These are phyloP conservation scores for Albula goreensis DNA, from an alignment of 2,113 vertebrate genomes.

Conservation along the genomic window DNA sequence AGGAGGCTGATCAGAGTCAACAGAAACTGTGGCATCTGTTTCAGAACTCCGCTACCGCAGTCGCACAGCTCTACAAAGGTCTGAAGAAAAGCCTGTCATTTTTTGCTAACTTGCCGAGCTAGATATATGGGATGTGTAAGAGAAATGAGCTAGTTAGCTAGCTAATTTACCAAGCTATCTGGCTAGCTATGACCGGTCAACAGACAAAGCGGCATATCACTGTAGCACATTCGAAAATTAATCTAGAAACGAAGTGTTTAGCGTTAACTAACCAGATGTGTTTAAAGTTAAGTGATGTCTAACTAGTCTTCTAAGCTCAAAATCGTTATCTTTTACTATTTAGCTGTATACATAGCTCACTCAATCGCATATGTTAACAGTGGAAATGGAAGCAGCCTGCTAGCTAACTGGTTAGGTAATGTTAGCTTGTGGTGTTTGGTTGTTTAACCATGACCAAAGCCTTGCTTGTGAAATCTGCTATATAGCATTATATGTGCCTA, in stretches of 20 bases:
- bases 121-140: neutral
- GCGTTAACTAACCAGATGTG: too few relatives aligned
- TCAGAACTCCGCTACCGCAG: constrained; percentile 90
- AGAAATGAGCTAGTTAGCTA: constrained; percentile 14
- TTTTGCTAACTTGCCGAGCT: neutral
- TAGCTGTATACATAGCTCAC: too few relatives aligned
- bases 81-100: constrained; percentile 1
- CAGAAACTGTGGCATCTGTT: constrained; percentile 96
- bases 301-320: too few relatives aligned
- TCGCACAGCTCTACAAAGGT: constrained; percentile 98
- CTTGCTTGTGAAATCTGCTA: neutral
- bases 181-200: neutral
- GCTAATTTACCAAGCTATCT: constrained; percentile 1
- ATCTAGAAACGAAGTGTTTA: too few relatives aligned
- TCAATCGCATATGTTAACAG: too few relatives aligned
- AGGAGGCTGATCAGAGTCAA: constrained; percentile 84
- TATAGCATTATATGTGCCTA: neutral
- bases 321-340: too few relatives aligned
- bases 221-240: too few relatives aligned
- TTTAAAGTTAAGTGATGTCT: too few relatives aligned
- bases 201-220: neutral
- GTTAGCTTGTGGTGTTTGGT: too few relatives aligned
- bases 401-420: too few relatives aligned
- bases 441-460: too few relatives aligned
- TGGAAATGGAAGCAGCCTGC: too few relatives aligned